phyloP scores from a whole-genome alignment of 2,888 invertebrate genomes.

The Eupithecia subfuscata region DNA sequence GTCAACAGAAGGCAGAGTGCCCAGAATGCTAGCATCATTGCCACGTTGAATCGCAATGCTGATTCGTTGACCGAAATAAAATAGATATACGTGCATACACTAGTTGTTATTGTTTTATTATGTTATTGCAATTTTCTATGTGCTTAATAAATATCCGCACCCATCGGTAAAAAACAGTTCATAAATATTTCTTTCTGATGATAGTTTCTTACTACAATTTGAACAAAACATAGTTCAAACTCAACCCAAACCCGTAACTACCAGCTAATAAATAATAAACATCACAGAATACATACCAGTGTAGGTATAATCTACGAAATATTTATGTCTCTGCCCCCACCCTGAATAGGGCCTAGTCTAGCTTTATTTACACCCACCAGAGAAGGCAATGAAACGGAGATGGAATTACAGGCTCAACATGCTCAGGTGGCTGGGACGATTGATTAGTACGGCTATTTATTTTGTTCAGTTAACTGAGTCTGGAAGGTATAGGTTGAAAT shows the following conservation, averaged over 20 bases:
- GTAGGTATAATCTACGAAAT: neutral
- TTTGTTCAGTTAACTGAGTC: conserved; percentile 15
- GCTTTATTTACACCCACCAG: conserved; percentile 61
- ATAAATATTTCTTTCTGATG: neutral
- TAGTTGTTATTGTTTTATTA: too few relatives aligned
- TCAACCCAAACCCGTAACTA: neutral
- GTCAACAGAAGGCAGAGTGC: too few relatives aligned
- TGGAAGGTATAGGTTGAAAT: neutral
- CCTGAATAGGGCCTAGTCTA: conserved; percentile 33
- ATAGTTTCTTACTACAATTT: neutral
- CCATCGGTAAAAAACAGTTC: too few relatives aligned
- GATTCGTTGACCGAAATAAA: too few relatives aligned
- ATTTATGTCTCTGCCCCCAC: conserved; percentile 7
- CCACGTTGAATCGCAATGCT: too few relatives aligned
- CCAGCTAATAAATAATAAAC: neutral
- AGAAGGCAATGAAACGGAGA: conserved; percentile 57
- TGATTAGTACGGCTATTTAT: conserved; percentile 36
- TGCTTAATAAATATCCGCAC: too few relatives aligned
- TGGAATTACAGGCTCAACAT: conserved; percentile 44
- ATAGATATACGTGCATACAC: too few relatives aligned
- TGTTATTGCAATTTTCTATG: too few relatives aligned
- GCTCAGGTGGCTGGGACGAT: conserved; percentile 43
- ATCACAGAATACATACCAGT: neutral
- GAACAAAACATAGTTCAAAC: neutral
- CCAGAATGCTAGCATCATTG: too few relatives aligned